Evolutionary conservation across 2,888 invertebrate genomes (phyloP), one percentile per base, ranked within the genome.

Genomic region (Drosophila prostipennis): DNA sequence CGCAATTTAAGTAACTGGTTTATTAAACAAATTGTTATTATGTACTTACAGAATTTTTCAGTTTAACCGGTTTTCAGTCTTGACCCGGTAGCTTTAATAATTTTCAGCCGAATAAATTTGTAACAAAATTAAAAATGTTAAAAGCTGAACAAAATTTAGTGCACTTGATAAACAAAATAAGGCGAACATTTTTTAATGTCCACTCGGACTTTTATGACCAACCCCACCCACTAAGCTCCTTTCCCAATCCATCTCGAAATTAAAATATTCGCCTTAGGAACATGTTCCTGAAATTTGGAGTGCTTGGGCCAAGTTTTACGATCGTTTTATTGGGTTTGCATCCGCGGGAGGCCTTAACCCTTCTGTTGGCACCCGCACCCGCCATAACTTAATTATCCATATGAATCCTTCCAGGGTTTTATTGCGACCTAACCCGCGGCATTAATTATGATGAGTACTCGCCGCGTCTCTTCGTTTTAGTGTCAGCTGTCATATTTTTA

Each of bases 371-470:
- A 39, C 43, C 39, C 40, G 45, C 73, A 39, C 43, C 39, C 40
- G 45, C 73, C 87, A 82, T 85, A 87, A 87, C 82, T 87, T 85
- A 82, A 82, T 82, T 82, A 82, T 82, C 82, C 82, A 85, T 82
- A 82, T 82, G 82, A 85, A 87, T 82, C 78, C 86, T 74, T 77
- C 63, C 63, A 54, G 69, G 54, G 34, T 87, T 87, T 82, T 84
- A 82, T 79, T 77, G 73, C 85, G 23, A 37, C n/a, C 57, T 51
- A 42, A 60, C 68, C 53, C 49, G 51, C 51, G 56, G 72, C 56
- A 59, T 87, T 82, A 82, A 82, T 82, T 82, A 82, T 81, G 82
- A 82, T 87, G 82, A 82, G 85, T 86, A 84, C 45, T 69, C 13
- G 51, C 34, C 16, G 51, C 40, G 37, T 42, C 56, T 60, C 42